phyloP scores from a whole-genome alignment of 2,888 invertebrate genomes.

The Leptinotarsa rubiginosa region DNA sequence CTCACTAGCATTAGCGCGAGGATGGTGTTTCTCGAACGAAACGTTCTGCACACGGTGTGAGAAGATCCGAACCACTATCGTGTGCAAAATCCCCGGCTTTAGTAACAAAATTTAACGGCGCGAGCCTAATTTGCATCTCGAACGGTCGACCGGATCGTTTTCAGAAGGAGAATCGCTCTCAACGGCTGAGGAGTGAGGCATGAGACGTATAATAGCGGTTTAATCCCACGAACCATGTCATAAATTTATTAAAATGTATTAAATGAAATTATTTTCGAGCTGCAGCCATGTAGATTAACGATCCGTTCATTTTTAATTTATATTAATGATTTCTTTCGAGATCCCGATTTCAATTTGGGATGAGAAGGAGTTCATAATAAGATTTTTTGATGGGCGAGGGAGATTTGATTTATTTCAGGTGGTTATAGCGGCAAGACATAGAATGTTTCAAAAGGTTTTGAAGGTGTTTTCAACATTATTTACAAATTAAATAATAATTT shows the following conservation, averaged over 20 bases:
- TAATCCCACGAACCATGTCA: conserved; percentile 62
- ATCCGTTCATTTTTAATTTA: conserved; percentile 37
- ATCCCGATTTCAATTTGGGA: conserved; percentile 4
- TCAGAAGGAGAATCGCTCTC: conserved; percentile 57
- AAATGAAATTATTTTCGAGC: conserved; percentile 63
- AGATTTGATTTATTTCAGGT: too few relatives aligned
- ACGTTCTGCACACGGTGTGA: background rate
- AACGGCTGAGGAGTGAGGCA: conserved; percentile 60
- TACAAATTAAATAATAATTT: too few relatives aligned
- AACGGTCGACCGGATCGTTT: conserved; percentile 58
- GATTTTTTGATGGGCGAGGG: too few relatives aligned
- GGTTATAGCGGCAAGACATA: too few relatives aligned
- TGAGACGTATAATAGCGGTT: conserved; percentile 65
- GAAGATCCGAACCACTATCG: conserved; percentile 49
- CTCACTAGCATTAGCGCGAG: background rate
- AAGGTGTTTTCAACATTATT: too few relatives aligned
- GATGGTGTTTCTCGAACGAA: background rate
- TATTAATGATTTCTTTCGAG: conserved; percentile 2
- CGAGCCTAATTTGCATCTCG: conserved; percentile 63
- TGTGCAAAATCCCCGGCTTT: conserved; percentile 59
- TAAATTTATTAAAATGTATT: conserved; percentile 66
- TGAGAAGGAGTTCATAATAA: too few relatives aligned
- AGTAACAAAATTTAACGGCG: conserved; percentile 63
- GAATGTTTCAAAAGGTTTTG: too few relatives aligned
- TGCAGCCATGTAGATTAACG: conserved; percentile 46